Evolutionary conservation across 2,113 vertebrate species (phyloP).

Genomic region (Poeciliopsis turrubarensis): DNA sequence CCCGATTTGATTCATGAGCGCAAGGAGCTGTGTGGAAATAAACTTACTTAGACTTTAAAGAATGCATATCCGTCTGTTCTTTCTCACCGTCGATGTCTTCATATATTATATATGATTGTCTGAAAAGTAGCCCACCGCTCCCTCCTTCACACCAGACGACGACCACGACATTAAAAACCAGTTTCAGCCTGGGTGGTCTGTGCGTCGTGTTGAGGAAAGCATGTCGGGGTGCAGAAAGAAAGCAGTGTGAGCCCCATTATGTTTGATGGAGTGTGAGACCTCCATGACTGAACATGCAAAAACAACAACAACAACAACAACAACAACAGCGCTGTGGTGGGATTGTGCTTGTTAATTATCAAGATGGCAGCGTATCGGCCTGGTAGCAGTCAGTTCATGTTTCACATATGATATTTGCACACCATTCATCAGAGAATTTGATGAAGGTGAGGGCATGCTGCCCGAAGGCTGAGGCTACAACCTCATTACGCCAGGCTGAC

Average conservation of each 20-base stretch:
- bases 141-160: too few relatives aligned
- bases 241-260: neutral
- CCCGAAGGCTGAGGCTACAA: neutral
- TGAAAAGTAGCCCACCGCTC: neutral
- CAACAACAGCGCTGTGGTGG: neutral
- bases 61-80: neutral
- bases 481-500: neutral
- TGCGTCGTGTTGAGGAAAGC: neutral
- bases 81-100: neutral
- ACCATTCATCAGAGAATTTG: neutral
- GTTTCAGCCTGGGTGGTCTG: neutral
- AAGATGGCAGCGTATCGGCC: neutral
- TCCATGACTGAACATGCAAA: neutral
- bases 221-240: neutral
- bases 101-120: conserved; percentile 2
- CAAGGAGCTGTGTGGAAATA: neutral
- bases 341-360: neutral
- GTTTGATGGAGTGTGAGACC: neutral
- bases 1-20: neutral
- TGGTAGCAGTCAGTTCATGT: neutral
- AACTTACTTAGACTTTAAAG: neutral
- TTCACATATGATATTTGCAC: neutral
- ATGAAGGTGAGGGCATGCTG: neutral
- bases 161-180: too few relatives aligned
- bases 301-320: too few relatives aligned